phyloP scores from a whole-genome alignment of 2,113 vertebrate species.

The Hystrix cristata region DNA sequence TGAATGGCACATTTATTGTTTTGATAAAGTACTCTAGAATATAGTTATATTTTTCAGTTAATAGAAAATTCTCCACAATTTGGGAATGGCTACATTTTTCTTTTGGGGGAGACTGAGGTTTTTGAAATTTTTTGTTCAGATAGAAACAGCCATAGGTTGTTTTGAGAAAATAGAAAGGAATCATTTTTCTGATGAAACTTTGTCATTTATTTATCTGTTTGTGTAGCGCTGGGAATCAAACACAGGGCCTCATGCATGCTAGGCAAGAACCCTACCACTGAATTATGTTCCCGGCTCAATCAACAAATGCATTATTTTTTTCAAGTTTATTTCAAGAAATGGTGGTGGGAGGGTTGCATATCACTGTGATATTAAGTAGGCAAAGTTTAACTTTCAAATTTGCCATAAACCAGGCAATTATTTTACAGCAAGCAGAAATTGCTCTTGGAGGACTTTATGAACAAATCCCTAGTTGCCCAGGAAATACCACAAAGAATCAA shows the following conservation, averaged over 20 bases:
- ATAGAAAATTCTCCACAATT: constrained; percentile 4
- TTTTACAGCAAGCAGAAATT: neutral
- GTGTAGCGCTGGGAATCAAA: neutral
- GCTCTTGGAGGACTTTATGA: neutral
- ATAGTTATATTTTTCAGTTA: neutral
- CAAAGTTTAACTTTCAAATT: constrained; percentile 38
- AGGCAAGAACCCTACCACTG: neutral
- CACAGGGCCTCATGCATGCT: neutral
- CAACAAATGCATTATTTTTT: neutral
- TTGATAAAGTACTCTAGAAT: neutral
- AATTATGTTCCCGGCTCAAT: neutral
- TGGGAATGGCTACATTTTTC: constrained; percentile 9
- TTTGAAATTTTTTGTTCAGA: neutral
- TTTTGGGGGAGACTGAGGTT: neutral
- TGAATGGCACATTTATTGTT: neutral
- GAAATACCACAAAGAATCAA: no score
- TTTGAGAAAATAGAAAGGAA: neutral
- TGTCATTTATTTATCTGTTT: neutral
- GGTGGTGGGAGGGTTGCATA: neutral
- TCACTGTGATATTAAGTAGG: neutral
- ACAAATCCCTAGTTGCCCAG: no score
- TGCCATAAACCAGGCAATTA: constrained; percentile 6
- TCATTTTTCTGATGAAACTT: neutral
- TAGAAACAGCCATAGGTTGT: neutral
- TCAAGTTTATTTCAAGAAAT: neutral